A percentile compares a stretch with the other conserved stretches of the same genome.
Conservation (phyloP, 2,888 invertebrate species). For the Tetranychus truncatus region DNA sequence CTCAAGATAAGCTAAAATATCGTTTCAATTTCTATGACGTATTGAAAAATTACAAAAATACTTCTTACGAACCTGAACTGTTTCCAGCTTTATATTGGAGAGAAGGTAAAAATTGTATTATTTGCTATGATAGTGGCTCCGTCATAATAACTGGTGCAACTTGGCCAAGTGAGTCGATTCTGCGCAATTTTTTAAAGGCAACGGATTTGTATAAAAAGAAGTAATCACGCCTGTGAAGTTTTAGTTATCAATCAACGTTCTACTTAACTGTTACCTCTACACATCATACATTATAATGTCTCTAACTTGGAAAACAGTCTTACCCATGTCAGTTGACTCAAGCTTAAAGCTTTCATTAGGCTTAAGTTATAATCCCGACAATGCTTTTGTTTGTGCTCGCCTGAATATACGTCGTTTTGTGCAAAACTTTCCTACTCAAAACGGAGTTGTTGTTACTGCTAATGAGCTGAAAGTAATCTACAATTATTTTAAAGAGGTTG, state of each 20-base stretch:
- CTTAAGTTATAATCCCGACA: neutral
- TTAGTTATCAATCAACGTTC: too few relatives aligned
- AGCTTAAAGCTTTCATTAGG: neutral
- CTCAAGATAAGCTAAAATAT: neutral
- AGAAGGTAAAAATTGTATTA: neutral
- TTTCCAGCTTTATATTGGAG: neutral
- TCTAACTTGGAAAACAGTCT: neutral
- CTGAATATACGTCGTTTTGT: neutral
- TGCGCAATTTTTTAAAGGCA: neutral
- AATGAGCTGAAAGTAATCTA: neutral
- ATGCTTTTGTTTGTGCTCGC: neutral
- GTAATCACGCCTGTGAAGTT: too few relatives aligned
- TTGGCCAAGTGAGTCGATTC: neutral
- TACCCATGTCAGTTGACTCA: neutral
- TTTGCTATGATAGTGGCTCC: neutral
- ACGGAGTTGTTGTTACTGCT: neutral
- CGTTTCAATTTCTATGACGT: neutral
- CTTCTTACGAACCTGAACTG: neutral
- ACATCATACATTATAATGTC: too few relatives aligned
- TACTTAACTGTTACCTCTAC: too few relatives aligned
- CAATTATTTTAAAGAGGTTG: neutral
- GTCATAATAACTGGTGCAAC: neutral
- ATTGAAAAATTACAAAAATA: neutral
- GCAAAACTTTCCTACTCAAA: neutral
- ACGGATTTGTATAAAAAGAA: neutral